Evolutionary conservation across 2,888 invertebrate genomes (phyloP), one percentile per base, ranked within the genome.

Genomic region (Drosophila nr. fundita): DNA sequence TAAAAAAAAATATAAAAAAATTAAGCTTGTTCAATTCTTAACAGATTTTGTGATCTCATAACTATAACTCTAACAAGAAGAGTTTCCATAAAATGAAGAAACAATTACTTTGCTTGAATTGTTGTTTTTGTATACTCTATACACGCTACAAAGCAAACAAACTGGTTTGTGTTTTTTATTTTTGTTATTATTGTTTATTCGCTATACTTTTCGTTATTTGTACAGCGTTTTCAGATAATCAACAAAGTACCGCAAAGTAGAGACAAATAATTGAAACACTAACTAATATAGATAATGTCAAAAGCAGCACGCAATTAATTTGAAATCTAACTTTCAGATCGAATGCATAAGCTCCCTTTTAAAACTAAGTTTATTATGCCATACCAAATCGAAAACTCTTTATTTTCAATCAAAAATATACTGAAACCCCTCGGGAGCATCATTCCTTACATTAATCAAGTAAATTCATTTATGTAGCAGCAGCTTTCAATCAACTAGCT

Each of bases 201-300:
- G 18, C 2, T 38, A 27, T 24, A 10, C 8, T 50, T 50, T 58
- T 10, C n/a, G 50, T 42, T 64, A 24, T 24, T 30, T 34, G 18
- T 15, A 36, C n/a, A 7, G n/a, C 11, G 18, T 50, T 52, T 27
- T 4, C 8, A 49, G 40, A 60, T 5, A 27, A 48, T 11, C 38
- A 58, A 40, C 36, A 55, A 36, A 38, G 58, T 32, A 49, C 10
- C 30, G 24, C 55, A 29, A n/a, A n/a, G 29, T 30, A 11, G 4
- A n/a, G 30, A 13, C 30, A 7, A 5, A 30, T 11, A 3, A 6
- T 30, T 50, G 11, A 50, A 34, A 13, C 5, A 34, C 13, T 34
- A 34, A 5, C 48, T 6, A n/a, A 27, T n/a, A 21, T 21, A n/a
- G n/a, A 40, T n/a, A n/a, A 10, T 30, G 21, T 10, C 6, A 29